A percentile compares a stretch with the other conserved stretches of the same genome.
These are phyloP conservation scores for Rutilus rutilus DNA, from an alignment of 2,113 vertebrate genomes.

Conservation along the genomic window DNA sequence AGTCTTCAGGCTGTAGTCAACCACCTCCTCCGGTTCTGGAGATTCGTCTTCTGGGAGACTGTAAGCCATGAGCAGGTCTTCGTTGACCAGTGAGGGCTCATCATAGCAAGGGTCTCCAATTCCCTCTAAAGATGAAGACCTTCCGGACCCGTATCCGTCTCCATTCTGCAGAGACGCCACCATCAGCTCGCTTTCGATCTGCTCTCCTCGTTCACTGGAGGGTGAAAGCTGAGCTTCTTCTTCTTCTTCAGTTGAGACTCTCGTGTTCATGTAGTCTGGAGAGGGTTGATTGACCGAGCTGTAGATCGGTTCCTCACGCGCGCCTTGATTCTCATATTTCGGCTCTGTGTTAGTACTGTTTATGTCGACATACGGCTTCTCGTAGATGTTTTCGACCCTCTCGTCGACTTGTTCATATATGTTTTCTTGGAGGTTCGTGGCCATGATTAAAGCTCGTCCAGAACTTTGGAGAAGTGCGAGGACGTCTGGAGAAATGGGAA, in stretches of 20 bases:
- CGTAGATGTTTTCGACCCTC: not conserved
- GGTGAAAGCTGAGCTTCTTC: not conserved
- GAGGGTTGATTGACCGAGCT: conserved; percentile 61
- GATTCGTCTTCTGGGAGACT: conserved; percentile 4
- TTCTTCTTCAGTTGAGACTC: not conserved
- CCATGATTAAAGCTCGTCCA: conserved; percentile 28
- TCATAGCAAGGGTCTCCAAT: conserved; percentile 62
- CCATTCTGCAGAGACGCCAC: conserved; percentile 40
- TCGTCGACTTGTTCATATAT: conserved; percentile 51
- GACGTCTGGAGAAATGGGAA: conserved; percentile 40
- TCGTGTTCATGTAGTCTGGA: not conserved
- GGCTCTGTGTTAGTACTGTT: conserved; percentile 42
- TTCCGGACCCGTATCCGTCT: conserved; percentile 58
- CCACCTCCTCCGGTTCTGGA: conserved; percentile 49
- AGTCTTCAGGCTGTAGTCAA: conserved; percentile 66
- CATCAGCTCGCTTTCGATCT: not conserved
- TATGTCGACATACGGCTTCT: not conserved
- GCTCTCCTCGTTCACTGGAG: not conserved
- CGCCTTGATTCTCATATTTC: conserved; percentile 47
- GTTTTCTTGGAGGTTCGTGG: conserved; percentile 61
- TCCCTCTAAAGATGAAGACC: conserved; percentile 54
- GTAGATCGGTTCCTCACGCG: conserved; percentile 45
- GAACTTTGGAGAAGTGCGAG: not conserved
- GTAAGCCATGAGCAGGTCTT: conserved; percentile 62
- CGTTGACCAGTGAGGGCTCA: conserved; percentile 41